Conservation (phyloP, 1,140 invertebrate species). For the Berghia stephanieae region DNA sequence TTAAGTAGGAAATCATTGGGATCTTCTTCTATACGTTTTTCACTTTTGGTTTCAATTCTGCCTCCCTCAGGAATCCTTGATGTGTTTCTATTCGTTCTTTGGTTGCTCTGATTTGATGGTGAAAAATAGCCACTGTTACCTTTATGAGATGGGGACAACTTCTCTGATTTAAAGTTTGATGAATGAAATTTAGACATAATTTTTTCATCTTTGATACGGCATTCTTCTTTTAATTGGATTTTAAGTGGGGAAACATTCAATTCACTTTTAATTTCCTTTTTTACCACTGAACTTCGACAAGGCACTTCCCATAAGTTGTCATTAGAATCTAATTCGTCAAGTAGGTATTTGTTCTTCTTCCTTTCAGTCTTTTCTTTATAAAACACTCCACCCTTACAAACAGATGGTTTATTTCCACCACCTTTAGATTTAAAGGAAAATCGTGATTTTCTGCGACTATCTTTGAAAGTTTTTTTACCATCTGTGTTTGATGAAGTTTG, state of each 20-base stretch:
- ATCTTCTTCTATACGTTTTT: too few species aligned
- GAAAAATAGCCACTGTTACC: not conserved
- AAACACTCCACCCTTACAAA: not conserved
- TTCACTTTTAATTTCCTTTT: not conserved
- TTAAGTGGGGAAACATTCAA: not conserved
- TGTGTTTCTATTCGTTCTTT: too few species aligned
- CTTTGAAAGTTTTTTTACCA: not conserved
- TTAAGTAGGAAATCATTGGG: too few species aligned
- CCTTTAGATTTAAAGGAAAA: not conserved
- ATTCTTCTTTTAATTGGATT: not conserved
- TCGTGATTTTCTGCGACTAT: not conserved
- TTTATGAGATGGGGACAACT: not conserved
- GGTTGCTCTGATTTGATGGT: too few species aligned
- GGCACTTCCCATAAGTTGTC: constrained; percentile 15
- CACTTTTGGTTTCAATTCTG: too few species aligned
- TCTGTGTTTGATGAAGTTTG: not conserved
- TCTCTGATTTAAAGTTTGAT: not conserved
- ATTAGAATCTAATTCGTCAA: constrained; percentile 26
- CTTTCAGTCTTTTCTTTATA: not conserved
- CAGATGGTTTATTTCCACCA: constrained; percentile 10
- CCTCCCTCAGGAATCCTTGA: too few species aligned
- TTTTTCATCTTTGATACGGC: not conserved
- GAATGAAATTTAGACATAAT: not conserved
- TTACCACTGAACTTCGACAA: not conserved
- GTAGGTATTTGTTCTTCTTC: constrained; percentile 12